Base-by-base conservation (phyloP, 2,888 invertebrate genomes). In the Drosophila bunnanda region DNA sequence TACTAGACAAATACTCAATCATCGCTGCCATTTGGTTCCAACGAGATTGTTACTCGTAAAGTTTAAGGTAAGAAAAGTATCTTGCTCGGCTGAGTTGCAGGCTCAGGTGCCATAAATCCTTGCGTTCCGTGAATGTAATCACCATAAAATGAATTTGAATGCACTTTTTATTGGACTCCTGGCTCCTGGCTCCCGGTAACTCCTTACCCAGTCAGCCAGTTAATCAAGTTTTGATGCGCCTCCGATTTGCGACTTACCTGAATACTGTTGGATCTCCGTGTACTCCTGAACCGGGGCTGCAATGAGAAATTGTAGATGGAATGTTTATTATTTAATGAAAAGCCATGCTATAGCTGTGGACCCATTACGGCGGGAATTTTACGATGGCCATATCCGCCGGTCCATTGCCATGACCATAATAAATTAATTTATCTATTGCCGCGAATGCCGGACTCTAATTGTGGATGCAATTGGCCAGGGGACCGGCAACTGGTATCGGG, bases 271-370 rank as follows among this genome's bases (percentile, higher is more conserved):
- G 91, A 95, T 92, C 88, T 94, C 94, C 75, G 95, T 89, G 50
- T 94, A 94, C 85, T 95, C 94, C 90, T 94, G 93, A 75, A 94
- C 91, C 85, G 95, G 95, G 92, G 96, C 95, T 96, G 94, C 82
- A 95, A 95, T 86, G 80, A 66, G 91, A 91, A 87, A 82, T 84
- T 88, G 80, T 82, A 71, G 12, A 78, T 75, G 30, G 73, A 78
- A 74, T 66, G 50, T 53, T 62, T 50, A 71, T 75, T 75, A 65
- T 64, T 64, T 67, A 44, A 56, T 36, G 56, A 74, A 70, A 67
- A 62, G 55, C 46, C 46, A 50, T 9, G 66, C 61, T 54, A 22
- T 22, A 55, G 66, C 71, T 56, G 59, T 44, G 39, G 43, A 58
- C 54, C 67, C 55, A 74, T 75, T 84, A 79, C 52, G 62, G 15